A percentile compares a stretch with the other conserved stretches of the same genome.
Conservation (phyloP, 2,888 invertebrate species). For the Cryptocheilus praepositus region DNA sequence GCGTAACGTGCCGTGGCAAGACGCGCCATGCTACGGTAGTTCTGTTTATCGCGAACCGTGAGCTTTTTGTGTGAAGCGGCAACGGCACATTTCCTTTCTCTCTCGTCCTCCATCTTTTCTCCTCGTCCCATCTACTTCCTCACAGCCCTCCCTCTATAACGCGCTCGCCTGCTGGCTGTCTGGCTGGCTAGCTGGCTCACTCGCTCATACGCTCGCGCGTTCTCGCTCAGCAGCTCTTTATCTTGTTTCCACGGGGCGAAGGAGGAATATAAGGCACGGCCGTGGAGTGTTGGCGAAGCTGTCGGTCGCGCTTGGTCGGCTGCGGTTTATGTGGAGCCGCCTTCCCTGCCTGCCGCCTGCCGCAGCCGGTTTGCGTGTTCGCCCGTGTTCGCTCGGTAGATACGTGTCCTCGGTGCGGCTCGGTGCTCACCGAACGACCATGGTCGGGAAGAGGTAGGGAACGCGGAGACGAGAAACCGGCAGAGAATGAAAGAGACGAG, state of each 20-base stretch:
- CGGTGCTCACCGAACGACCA: constrained; percentile 46
- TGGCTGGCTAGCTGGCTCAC: too few relatives aligned
- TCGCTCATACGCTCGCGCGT: background rate
- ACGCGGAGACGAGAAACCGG: constrained; percentile 39
- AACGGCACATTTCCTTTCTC: constrained; percentile 8
- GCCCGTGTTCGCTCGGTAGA: constrained; percentile 62
- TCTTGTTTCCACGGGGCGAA: constrained; percentile 55
- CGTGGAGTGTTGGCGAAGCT: constrained; percentile 71
- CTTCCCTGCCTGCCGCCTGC: constrained; percentile 59
- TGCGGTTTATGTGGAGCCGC: constrained; percentile 69
- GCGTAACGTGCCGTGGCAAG: constrained; percentile 45
- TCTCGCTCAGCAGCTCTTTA: constrained; percentile 50
- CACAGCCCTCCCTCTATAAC: background rate
- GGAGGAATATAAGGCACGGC: constrained; percentile 60
- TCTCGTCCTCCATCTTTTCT: constrained; percentile 12
- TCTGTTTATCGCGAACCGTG: constrained; percentile 50
- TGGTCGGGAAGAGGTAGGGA: constrained; percentile 37
- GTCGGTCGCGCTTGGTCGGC: constrained; percentile 71
- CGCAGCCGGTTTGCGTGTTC: constrained; percentile 71
- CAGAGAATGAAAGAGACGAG: constrained; percentile 27
- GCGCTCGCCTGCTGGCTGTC: background rate
- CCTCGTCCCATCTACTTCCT: constrained; percentile 13
- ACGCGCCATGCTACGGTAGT: constrained; percentile 39
- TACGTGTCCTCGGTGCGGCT: constrained; percentile 70
- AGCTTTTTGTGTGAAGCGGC: constrained; percentile 41